These are phyloP conservation scores for Physella acuta DNA, from an alignment of 1,140 invertebrate genomes.

Conservation along the genomic window DNA sequence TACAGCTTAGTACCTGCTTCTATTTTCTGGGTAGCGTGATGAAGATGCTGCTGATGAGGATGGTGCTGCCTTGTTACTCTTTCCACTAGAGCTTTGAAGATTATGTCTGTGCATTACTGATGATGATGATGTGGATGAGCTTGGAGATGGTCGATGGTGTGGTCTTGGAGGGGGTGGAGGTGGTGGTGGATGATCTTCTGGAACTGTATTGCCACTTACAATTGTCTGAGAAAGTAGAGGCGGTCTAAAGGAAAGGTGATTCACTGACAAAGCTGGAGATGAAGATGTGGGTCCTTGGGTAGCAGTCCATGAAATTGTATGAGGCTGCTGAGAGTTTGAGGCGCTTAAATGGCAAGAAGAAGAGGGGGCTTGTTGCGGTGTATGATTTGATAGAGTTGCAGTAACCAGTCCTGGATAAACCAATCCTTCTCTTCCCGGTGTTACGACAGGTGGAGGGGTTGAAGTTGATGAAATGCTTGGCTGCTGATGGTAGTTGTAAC, in stretches of 20 bases:
- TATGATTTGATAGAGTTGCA: not conserved
- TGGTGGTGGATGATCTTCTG: slow-evolving; percentile 10
- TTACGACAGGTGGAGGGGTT: not conserved
- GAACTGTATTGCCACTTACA: slow-evolving; percentile 11
- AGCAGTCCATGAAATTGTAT: not conserved
- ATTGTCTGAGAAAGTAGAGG: not conserved
- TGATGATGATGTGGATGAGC: slow-evolving; percentile 7
- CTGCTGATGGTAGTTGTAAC: slow-evolving; percentile 14
- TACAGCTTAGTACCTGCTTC: slow-evolving; percentile 3
- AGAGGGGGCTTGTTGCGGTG: not conserved
- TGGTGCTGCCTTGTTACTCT: slow-evolving; percentile 23
- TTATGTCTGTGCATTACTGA: slow-evolving; percentile 17
- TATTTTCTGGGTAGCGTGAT: slow-evolving; percentile 15
- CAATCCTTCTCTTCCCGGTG: not conserved
- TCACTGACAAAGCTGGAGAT: not conserved
- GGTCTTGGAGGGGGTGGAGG: slow-evolving; percentile 15
- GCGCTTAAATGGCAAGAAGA: not conserved
- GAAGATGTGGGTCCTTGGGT: not conserved
- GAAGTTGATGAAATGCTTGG: slow-evolving; percentile 18
- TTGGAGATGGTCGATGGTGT: not conserved
- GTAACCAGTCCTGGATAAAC: not conserved
- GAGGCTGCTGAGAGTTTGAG: not conserved
- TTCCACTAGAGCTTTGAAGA: slow-evolving; percentile 20
- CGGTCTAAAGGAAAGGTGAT: not conserved
- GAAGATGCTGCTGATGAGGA: slow-evolving; percentile 19